Evolutionary conservation across 2,113 vertebrate species (phyloP), one percentile per base, ranked within the genome.

Genomic region (Rhadina sibilatrix): DNA sequence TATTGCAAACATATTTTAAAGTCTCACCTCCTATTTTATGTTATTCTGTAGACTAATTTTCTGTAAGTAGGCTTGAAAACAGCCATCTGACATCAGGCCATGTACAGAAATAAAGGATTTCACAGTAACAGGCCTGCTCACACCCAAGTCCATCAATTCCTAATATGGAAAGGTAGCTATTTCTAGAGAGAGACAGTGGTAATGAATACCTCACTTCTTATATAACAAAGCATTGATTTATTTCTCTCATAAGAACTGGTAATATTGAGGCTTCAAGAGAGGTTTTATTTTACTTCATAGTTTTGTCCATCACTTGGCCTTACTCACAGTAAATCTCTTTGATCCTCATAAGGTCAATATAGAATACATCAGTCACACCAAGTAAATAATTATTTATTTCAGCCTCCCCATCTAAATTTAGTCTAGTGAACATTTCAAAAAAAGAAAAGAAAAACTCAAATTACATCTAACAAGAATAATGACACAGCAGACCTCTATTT

Each of bases 71-170:
- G 57, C 22, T 89, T 83, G 31, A 77, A 86, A 95, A 61, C 25
- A 92, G 33, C n/a, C 22, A 71, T 30, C 28, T 61, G 40, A 81
- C 19, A 60, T 22, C 20, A 44, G 15, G 83, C 15, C 35, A 54
- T 4, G 7, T 28, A 49, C 12, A 79, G 44, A 83, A 49, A 15
- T 33, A 18, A 4, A 54, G 1, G 5, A 60, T 70, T 79, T 63
- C 65, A 70, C 20, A 70, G 7, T 40, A 77, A 74, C 7, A 64
- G 40, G 53, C 16, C 35, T 47, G 71, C 63, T 72, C 9, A 59
- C 7, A 54, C 30, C 11, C 0, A 0, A 59, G 18, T 56, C 21
- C 68, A 56, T 21, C 0, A 0, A 46, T 53, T 91, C 27, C 70
- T 75, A 53, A 37, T 16, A 46, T 12, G 65, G 50, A 94, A 63